These are phyloP conservation scores for Allolobophora icterica DNA, from an alignment of 2,888 invertebrate genomes.

Conservation along the genomic window DNA sequence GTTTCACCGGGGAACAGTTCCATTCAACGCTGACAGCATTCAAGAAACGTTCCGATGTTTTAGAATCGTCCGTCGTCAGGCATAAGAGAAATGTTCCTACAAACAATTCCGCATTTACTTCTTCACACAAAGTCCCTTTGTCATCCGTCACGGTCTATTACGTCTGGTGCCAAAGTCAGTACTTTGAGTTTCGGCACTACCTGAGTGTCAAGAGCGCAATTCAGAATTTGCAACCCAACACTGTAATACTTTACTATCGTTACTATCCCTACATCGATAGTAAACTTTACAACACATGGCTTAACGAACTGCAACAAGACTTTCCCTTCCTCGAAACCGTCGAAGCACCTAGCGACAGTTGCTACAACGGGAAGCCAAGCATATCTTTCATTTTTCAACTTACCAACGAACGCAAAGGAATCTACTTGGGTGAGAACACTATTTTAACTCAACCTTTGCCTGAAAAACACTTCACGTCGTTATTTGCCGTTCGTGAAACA, in stretches of 20 bases:
- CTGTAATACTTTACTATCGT: slow-evolving; percentile 53
- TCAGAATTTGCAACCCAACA: slow-evolving; percentile 52
- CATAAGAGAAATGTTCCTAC: neutral
- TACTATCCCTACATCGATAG: slow-evolving; percentile 49
- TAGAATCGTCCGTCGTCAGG: neutral
- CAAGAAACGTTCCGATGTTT: neutral
- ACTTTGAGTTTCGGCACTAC: slow-evolving; percentile 56
- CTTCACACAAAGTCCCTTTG: neutral
- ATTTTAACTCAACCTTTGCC: slow-evolving; percentile 26
- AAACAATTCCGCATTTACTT: neutral
- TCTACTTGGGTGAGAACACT: slow-evolving; percentile 51
- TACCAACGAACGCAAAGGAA: slow-evolving; percentile 49
- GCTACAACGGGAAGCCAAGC: slow-evolving; percentile 11
- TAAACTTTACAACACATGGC: slow-evolving; percentile 52
- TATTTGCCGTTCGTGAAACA: neutral
- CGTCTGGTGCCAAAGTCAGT: slow-evolving; percentile 55
- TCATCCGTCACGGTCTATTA: slow-evolving; percentile 50
- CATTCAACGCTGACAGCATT: neutral
- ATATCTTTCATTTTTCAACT: neutral
- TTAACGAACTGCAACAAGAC: slow-evolving; percentile 50
- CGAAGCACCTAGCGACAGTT: slow-evolving; percentile 44
- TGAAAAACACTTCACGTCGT: neutral
- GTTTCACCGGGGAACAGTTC: neutral
- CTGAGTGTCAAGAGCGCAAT: slow-evolving; percentile 53
- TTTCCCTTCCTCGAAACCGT: slow-evolving; percentile 48